Conservation (phyloP, 64 coral and sea anemone genomes). For the Stylophora pistillata region DNA sequence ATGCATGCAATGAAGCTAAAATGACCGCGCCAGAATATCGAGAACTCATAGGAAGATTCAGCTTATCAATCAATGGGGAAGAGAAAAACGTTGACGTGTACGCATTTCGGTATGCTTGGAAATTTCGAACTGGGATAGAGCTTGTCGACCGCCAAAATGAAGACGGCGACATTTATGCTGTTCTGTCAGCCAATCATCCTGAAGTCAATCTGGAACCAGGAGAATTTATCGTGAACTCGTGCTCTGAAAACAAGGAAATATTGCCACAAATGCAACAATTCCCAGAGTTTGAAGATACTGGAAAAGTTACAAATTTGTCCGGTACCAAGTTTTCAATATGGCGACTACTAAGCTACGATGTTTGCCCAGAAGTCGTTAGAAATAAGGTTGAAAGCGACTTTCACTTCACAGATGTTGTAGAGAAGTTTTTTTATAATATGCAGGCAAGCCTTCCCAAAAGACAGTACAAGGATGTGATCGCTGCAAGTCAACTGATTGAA, state of each 20-base stretch:
- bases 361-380: not conserved
- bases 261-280: slow-evolving; percentile 48
- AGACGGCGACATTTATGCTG: not conserved
- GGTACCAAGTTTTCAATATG: slow-evolving; percentile 41
- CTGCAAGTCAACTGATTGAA: not conserved
- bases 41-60: not conserved
- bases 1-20: not conserved
- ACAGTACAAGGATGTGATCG: slow-evolving; percentile 19
- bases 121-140: not conserved
- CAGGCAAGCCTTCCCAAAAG: not conserved
- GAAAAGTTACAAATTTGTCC: not conserved
- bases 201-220: slow-evolving; percentile 42
- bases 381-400: not conserved
- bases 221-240: slow-evolving; percentile 50
- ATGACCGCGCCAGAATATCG: slow-evolving; percentile 5
- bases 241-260: slow-evolving; percentile 34
- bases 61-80: not conserved
- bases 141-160: slow-evolving; percentile 8
- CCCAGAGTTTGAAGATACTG: slow-evolving; percentile 66
- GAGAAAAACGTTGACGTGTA: slow-evolving; percentile 17
- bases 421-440: not conserved
- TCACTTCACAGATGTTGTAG: slow-evolving; percentile 23
- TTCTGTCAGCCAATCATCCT: slow-evolving; percentile 21
- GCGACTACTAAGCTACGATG: slow-evolving; percentile 50
- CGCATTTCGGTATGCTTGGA: slow-evolving; percentile 40